Evolutionary conservation across 1,140 invertebrate species (phyloP).

Genomic region (Saccostrea cuccullata): DNA sequence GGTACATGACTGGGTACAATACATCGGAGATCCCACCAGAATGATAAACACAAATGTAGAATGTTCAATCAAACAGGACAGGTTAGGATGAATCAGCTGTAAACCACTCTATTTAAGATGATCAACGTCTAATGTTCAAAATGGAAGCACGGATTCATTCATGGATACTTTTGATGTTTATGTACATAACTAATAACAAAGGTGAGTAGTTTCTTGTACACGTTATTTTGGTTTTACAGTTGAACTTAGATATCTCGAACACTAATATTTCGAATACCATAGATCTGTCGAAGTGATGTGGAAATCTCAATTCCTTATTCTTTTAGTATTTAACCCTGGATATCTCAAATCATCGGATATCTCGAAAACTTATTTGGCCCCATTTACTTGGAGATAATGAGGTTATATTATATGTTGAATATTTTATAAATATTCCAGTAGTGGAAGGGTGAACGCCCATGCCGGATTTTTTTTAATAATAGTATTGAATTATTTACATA

Average conservation of each 20-base stretch:
- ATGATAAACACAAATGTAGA: background rate
- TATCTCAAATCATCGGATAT: too few relatives aligned
- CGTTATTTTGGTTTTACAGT: too few relatives aligned
- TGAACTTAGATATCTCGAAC: too few relatives aligned
- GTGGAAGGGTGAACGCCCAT: background rate
- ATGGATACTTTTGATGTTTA: background rate
- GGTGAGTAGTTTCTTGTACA: background rate
- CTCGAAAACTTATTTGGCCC: too few relatives aligned
- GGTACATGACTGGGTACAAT: background rate
- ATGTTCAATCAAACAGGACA: too few relatives aligned
- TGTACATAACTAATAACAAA: background rate
- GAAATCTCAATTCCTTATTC: too few relatives aligned
- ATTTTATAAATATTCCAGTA: too few relatives aligned
- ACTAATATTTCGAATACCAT: too few relatives aligned
- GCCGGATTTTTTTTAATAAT: background rate
- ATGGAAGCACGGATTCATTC: conserved; percentile 1
- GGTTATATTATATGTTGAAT: too few relatives aligned
- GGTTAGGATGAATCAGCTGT: background rate
- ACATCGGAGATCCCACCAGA: background rate
- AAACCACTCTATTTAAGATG: background rate
- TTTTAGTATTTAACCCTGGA: too few relatives aligned
- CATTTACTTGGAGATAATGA: too few relatives aligned
- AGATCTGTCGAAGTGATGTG: too few relatives aligned
- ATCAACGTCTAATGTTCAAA: background rate
- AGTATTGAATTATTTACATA: background rate